A percentile compares a stretch with the other conserved stretches of the same genome.
phyloP scores from a whole-genome alignment of 2,888 invertebrate species.

The Drosophila pseudotalamancana region DNA sequence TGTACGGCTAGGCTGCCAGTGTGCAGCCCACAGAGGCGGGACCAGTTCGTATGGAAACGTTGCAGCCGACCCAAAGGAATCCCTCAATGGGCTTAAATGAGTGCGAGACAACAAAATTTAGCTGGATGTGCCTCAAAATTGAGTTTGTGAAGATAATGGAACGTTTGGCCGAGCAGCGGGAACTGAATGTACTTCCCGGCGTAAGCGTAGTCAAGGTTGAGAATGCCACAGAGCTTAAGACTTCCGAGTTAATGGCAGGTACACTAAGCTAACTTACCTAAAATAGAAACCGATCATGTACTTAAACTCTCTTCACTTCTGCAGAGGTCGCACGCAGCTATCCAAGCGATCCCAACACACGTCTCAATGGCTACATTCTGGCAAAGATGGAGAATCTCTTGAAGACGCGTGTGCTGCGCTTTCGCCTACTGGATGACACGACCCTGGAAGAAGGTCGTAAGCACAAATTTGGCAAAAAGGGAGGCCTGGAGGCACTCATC shows the following conservation, averaged over 20 bases:
- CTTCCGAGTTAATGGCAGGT: constrained; percentile 89
- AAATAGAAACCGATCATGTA: background rate
- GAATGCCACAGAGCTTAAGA: constrained; percentile 86
- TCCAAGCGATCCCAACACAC: constrained; percentile 90
- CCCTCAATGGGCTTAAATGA: constrained; percentile 77
- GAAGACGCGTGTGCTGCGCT: constrained; percentile 89
- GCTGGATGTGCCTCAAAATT: constrained; percentile 91
- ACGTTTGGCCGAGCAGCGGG: constrained; percentile 88
- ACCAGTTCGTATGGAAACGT: constrained; percentile 23
- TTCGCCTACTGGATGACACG: constrained; percentile 88
- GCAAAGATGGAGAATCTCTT: constrained; percentile 89
- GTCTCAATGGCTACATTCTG: constrained; percentile 90
- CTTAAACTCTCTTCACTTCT: background rate
- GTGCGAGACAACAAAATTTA: constrained; percentile 86
- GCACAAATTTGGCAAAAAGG: constrained; percentile 86
- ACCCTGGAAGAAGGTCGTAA: constrained; percentile 86
- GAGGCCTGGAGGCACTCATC: constrained; percentile 85
- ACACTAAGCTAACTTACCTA: constrained; percentile 11
- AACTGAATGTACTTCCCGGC: constrained; percentile 89
- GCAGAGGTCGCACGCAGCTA: constrained; percentile 89
- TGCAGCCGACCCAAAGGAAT: constrained; percentile 30
- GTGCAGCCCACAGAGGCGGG: constrained; percentile 58
- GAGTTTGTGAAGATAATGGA: constrained; percentile 91
- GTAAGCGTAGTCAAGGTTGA: constrained; percentile 89
- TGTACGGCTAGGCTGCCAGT: constrained; percentile 63